Base-by-base conservation (phyloP, 2,797 vertebrate species). In the Epinephelus malabaricus region DNA sequence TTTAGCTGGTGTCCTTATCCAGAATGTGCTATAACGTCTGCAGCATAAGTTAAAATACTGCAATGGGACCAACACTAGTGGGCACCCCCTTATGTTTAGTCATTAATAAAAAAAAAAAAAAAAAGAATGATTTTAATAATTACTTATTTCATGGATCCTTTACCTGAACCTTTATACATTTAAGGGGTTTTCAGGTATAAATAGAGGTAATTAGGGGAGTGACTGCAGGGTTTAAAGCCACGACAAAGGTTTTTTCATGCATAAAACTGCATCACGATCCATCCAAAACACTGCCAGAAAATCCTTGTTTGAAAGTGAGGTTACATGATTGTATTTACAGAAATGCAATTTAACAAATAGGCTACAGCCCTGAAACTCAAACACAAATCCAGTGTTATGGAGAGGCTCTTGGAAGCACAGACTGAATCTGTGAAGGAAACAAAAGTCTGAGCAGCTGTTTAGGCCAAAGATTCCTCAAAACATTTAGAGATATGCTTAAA, bases 401-500 rank as follows among this genome's bases (percentile, higher is more conserved):
- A 69, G 54, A 79, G 30, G 43, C 38, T 59, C 70, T 46, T 71
- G 61, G 65, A 64, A 49, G 63, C 58, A 11, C 49, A 65, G 46
- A 6, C 11, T 8, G 40, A 78, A 58, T 65, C 64, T 59, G 60
- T 14, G 54, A 49, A 25, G 51, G 72, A 72, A 81, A 77, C 61
- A 38, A 34, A 18, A 10, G 55, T 59, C 60, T 40, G 60, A 63
- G 47, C 74, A 47, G 53, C 34, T 18, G 69, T 54, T 82, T 30
- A 19, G 46, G 50, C 82, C 65, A 76, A 65, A 79, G 66, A 50
- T 5, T 60, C 79, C 19, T 0, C 64, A 27, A 63, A 82, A 84
- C 65, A 72, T 62, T 60, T n/a, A 21, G 56, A 65, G 65, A 77
- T 69, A 11, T 51, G 56, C 17, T 78, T 73, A 27, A 78, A 61